phyloP scores from a whole-genome alignment of 2,113 vertebrate genomes.

The Pachyramphus minor region DNA sequence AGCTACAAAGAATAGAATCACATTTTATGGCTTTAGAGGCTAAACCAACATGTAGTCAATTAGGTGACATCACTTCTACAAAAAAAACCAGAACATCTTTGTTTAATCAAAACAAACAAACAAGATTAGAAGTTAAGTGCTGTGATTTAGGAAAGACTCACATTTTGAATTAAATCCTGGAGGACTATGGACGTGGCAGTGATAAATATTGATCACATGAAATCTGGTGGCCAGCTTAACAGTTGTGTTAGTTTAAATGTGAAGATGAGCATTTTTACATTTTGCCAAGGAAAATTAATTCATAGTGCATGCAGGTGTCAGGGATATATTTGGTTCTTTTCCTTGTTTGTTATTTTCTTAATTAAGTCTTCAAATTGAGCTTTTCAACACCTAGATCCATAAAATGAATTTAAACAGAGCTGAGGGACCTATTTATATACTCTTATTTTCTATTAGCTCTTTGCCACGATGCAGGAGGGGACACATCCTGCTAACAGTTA shows the following conservation, averaged over 20 bases:
- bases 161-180: constrained; percentile 62
- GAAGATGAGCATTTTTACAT: background rate
- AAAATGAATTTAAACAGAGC: constrained; percentile 45
- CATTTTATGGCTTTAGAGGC: constrained; percentile 67
- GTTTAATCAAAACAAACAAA: constrained; percentile 80
- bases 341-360: constrained; percentile 47
- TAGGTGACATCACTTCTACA: constrained; percentile 71
- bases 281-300: constrained; percentile 10
- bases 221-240: constrained; percentile 56
- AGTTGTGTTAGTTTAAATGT: constrained; percentile 22
- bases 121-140: constrained; percentile 71
- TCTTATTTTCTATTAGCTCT: constrained; percentile 27
- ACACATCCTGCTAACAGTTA: background rate
- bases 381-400: constrained; percentile 59
- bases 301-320: constrained; percentile 2
- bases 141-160: constrained; percentile 54
- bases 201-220: constrained; percentile 58
- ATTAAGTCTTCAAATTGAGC: constrained; percentile 55
- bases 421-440: constrained; percentile 12
- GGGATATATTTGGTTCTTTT: constrained; percentile 1
- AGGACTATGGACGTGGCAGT: constrained; percentile 21
- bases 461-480: background rate
- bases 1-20: constrained; percentile 62
- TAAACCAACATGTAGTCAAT: constrained; percentile 75
- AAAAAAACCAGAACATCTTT: constrained; percentile 72